These are phyloP conservation scores for Epinotia ramella DNA, from an alignment of 2,888 invertebrate species.

Conservation along the genomic window DNA sequence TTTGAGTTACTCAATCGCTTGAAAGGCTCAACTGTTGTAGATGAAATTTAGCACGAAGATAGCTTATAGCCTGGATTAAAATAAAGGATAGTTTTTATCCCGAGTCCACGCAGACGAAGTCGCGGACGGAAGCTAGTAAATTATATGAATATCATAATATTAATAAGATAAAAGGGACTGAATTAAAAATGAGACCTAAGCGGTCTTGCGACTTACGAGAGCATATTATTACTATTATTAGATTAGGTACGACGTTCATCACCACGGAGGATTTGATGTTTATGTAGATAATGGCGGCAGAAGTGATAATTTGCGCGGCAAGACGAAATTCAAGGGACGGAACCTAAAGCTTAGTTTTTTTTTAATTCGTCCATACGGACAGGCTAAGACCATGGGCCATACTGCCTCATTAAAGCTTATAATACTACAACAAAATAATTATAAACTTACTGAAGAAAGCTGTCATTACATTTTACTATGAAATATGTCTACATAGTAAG, in stretches of 20 bases:
- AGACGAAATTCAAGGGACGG: slow-evolving; percentile 33
- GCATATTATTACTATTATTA: slow-evolving; percentile 12
- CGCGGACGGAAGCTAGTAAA: too few species aligned
- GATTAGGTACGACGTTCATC: slow-evolving; percentile 13
- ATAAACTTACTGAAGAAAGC: neutral
- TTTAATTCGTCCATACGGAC: too few species aligned
- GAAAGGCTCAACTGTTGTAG: too few species aligned
- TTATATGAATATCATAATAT: too few species aligned
- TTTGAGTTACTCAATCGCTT: too few species aligned
- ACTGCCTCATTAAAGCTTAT: slow-evolving; percentile 19
- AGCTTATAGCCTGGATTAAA: too few species aligned
- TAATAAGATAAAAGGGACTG: neutral
- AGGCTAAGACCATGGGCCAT: too few species aligned
- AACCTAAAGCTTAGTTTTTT: slow-evolving; percentile 26
- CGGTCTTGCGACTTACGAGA: neutral
- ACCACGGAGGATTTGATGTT: slow-evolving; percentile 18
- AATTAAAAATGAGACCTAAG: neutral
- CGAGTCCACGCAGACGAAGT: too few species aligned
- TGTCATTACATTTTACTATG: too few species aligned
- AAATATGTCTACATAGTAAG: too few species aligned
- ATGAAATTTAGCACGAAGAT: too few species aligned
- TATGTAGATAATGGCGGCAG: slow-evolving; percentile 14
- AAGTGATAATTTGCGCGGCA: slow-evolving; percentile 27
- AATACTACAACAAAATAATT: slow-evolving; percentile 9
- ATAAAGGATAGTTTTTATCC: too few species aligned